Conservation (phyloP, 2,888 invertebrate species). For the Chrysopilus asiliformis region DNA sequence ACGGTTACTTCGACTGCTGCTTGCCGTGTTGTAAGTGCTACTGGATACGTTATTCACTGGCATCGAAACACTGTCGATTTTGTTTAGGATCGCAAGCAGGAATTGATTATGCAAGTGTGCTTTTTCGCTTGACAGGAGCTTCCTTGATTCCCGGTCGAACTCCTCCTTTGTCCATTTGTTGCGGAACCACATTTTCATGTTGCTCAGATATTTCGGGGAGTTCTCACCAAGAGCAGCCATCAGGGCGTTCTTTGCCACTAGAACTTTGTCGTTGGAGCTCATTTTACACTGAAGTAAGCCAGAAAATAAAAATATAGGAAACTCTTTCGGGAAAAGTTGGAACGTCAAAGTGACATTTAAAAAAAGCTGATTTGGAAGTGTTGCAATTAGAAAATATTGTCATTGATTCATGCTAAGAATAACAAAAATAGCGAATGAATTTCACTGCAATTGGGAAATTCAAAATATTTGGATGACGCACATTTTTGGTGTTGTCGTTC, state of each 20-base stretch:
- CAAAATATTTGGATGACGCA: too few species aligned
- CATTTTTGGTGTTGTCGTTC: too few species aligned
- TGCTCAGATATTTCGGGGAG: conserved; percentile 52
- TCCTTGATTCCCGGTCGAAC: conserved; percentile 66
- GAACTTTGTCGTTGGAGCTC: conserved; percentile 26
- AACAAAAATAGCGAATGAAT: too few species aligned
- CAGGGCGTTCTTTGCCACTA: conserved; percentile 26
- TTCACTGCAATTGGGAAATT: too few species aligned
- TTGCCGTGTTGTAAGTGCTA: conserved; percentile 12
- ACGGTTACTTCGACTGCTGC: conserved; percentile 26
- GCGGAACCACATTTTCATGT: conserved; percentile 64
- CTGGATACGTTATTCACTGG: conserved; percentile 18
- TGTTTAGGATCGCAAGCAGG: conserved; percentile 61
- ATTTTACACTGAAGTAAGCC: too few species aligned
- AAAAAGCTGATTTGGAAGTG: too few species aligned
- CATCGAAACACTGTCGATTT: conserved; percentile 40
- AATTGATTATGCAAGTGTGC: conserved; percentile 77
- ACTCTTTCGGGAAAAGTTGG: too few species aligned
- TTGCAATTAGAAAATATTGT: too few species aligned
- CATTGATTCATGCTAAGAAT: too few species aligned
- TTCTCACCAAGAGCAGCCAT: conserved; percentile 48
- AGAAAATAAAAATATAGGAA: too few species aligned
- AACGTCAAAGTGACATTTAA: too few species aligned
- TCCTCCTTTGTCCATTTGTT: conserved; percentile 67
- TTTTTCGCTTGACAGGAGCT: conserved; percentile 56